These are phyloP conservation scores for Temnothorax unifasciatus DNA, from an alignment of 2,888 invertebrate genomes.

Conservation along the genomic window DNA sequence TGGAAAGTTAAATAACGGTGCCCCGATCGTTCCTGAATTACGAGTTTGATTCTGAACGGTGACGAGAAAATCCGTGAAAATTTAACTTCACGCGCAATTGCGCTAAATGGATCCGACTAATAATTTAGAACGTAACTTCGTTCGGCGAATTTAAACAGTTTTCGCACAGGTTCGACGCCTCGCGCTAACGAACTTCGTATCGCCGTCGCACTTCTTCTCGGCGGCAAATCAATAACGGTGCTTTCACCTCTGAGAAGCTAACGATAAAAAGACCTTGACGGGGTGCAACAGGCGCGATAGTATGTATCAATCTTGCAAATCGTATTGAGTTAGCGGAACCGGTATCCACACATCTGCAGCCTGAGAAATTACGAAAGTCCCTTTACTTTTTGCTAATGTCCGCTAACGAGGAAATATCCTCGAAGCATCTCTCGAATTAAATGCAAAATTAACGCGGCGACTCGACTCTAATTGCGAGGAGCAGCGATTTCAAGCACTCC, in stretches of 20 bases:
- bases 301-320: conserved; percentile 26
- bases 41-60: not conserved
- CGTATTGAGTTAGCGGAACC: conserved; percentile 1
- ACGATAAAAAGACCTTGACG: not conserved
- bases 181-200: conserved; percentile 2
- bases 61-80: conserved; percentile 18
- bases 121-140: conserved; percentile 20
- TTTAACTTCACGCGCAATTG: conserved; percentile 11
- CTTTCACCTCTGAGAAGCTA: not conserved
- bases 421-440: conserved; percentile 44
- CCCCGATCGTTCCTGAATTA: conserved; percentile 23
- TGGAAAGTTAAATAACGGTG: conserved; percentile 51
- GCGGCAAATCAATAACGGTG: conserved; percentile 10
- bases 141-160: not conserved
- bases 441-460: conserved; percentile 54
- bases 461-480: conserved; percentile 54
- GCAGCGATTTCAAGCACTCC: conserved; percentile 45
- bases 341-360: not conserved
- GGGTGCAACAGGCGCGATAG: not conserved
- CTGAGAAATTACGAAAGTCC: conserved; percentile 18
- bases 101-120: conserved; percentile 12
- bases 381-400: conserved; percentile 34
- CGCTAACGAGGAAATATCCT: conserved; percentile 52
- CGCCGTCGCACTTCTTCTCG: not conserved
- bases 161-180: not conserved